Evolutionary conservation across 2,797 vertebrate species (phyloP), one percentile per base, ranked within the genome.

Genomic region (Orestias chungarensis): DNA sequence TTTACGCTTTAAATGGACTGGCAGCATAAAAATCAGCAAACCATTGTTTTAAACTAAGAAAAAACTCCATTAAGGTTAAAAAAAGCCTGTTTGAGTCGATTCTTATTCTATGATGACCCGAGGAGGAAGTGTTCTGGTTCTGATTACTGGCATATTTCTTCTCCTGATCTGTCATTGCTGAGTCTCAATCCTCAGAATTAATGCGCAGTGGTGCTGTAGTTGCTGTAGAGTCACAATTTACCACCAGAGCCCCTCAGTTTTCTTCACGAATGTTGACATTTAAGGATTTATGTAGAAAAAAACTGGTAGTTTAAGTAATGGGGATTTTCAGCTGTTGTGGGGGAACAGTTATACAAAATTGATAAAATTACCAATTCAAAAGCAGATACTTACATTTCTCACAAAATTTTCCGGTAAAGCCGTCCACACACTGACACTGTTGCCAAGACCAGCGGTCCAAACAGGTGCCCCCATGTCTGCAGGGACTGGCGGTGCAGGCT

Each of bases 361-460:
- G 44, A 70, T 9, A 31, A 31, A 57, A 18, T 47, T 33, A 66
- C 68, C 75, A 76, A 83, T 85, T 83, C 83, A 82, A 86, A 9
- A 62, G 67, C 61, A 23, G 18, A n/a, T 33, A 73, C 96, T 74
- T 93, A 99, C 98, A 96, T 94, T 98, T 98, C 87, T 99, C 98
- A 78, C 98, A 99, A 92, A 95, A 94, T 69, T 93, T 96, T 65
- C 98, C 98, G 0, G 97, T 97, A 91, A 99, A 94, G 47, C 97
- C 98, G 12, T 98, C 96, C 43, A 85, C 89, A 71, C 98, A 99
- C 31, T 90, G 95, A 75, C 98, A 99, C 84, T 98, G 96, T 88
- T 98, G 97, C 97, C 97, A 98, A 0, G 97, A 99, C 98, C 98
- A 99, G 88, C 93, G 95, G 88, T 99, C 98, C 15, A 96, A 81